Conservation (phyloP, 2,113 vertebrate species). For the Osmerus eperlanus region DNA sequence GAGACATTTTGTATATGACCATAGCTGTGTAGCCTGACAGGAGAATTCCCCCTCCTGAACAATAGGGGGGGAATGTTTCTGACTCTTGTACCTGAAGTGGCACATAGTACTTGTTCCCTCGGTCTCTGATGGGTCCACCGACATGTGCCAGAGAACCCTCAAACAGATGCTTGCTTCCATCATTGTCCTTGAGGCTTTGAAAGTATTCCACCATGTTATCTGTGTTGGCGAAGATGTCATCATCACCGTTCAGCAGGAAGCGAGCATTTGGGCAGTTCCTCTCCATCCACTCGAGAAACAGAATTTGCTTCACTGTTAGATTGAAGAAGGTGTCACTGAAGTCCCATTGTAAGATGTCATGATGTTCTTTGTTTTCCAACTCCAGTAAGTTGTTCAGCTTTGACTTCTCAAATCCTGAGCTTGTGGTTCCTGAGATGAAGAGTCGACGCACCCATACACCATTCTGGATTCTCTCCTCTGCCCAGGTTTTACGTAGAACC, state of each 20-base stretch:
- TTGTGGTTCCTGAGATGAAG: constrained; percentile 71
- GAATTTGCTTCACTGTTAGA: constrained; percentile 84
- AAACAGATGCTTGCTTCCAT: constrained; percentile 71
- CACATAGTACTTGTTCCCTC: constrained; percentile 80
- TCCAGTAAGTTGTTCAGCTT: constrained; percentile 72
- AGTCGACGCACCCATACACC: constrained; percentile 66
- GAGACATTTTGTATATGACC: constrained; percentile 65
- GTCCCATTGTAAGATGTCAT: constrained; percentile 84
- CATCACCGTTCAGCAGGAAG: constrained; percentile 82
- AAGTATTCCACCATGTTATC: constrained; percentile 76
- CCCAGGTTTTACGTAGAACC: constrained; percentile 84
- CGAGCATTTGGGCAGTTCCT: constrained; percentile 60
- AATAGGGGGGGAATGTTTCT: constrained; percentile 72
- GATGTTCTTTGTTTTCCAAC: constrained; percentile 66
- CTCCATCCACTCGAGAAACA: constrained; percentile 82
- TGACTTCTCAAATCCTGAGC: constrained; percentile 18
- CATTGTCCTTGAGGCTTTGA: constrained; percentile 14
- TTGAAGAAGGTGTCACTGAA: constrained; percentile 86
- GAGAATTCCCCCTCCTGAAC: constrained; percentile 78
- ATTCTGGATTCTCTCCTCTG: constrained; percentile 62
- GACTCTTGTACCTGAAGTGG: constrained; percentile 73
- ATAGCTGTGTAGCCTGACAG: constrained; percentile 74
- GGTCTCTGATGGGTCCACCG: constrained; percentile 65
- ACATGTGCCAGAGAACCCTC: constrained; percentile 68
- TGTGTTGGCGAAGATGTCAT: constrained; percentile 83